Evolutionary conservation across 2,888 invertebrate species (phyloP).

Genomic region (Sphinx pinastri): DNA sequence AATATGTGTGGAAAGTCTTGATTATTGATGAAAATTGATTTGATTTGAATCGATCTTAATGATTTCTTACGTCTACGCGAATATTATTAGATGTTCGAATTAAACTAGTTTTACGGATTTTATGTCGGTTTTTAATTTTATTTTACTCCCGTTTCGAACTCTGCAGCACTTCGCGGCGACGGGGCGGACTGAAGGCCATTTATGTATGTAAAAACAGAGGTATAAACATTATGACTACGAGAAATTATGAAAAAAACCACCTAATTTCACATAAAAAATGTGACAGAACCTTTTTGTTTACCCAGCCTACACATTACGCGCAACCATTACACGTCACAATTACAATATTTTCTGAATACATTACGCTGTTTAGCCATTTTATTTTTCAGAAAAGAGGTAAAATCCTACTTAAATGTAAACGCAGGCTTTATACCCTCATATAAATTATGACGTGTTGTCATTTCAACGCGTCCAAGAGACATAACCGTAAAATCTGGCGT

Average conservation of each 20-base stretch:
- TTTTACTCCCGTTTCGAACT: no score
- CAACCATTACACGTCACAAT: not conserved
- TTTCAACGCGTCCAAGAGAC: conserved; percentile 11
- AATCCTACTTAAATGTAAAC: conserved; percentile 5
- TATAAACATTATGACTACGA: not conserved
- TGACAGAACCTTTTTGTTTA: not conserved
- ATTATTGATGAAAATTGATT: no score
- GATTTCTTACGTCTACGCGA: no score
- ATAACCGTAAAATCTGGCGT: conserved; percentile 4
- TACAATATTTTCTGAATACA: conserved; percentile 4
- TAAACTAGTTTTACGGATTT: no score
- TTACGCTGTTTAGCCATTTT: not conserved
- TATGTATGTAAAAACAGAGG: no score
- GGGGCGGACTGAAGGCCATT: no score
- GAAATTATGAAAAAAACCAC: not conserved
- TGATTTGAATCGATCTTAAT: no score
- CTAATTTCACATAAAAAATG: no score
- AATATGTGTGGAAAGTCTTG: no score
- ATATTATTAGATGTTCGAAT: no score
- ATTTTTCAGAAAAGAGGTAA: conserved; percentile 19
- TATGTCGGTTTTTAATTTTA: no score
- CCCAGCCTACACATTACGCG: not conserved
- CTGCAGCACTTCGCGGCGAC: no score
- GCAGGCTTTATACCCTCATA: conserved; percentile 3
- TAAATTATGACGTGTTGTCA: conserved; percentile 20